Evolutionary conservation across 2,113 vertebrate species (phyloP), one percentile per base, ranked within the genome.

Genomic region (Fulica atra): DNA sequence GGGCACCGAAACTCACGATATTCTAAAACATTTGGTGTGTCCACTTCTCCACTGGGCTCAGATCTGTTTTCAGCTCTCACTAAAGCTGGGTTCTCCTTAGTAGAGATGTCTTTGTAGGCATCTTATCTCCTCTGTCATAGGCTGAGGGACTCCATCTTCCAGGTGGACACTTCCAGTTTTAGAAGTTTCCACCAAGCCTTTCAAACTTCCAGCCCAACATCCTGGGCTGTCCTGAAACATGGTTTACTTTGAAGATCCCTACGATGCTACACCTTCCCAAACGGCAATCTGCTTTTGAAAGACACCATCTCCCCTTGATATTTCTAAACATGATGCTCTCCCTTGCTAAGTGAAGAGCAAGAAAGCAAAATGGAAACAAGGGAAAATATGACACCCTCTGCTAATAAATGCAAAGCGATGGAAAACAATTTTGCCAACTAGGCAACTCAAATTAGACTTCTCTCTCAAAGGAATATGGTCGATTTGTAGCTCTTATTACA

Each of bases 391-490:
- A 94, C 95, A 96, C 96, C 96, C 94, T 88, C 68, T 89, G 78
- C 93, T 95, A 95, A 96, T 94, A 96, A 97, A 94, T 93, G 86
- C 96, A 97, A 96, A 97, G 93, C 7, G 13, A 96, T 96, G 86
- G 95, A 96, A 97, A 97, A 97, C 93, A 97, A 96, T 93, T 96
- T 98, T 95, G 97, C 96, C 96, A 96, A 96, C 95, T 93, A 97
- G 97, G 95, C 95, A 95, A 91, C 90, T 97, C 93, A 96, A 97
- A 96, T 96, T 97, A 96, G 94, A 96, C 84, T 91, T 53, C 89
- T 88, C 89, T 97, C 96, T 96, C 96, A 6, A 66, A 97, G 97
- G 97, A 97, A 96, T 97, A 76, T 60, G 95, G 92, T 96, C 95
- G 88, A 95, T 98, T 91, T 98, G 95, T 96, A 97, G 97, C 93